phyloP scores from a whole-genome alignment of 2,888 invertebrate species.

The Ectobius pallidus region DNA sequence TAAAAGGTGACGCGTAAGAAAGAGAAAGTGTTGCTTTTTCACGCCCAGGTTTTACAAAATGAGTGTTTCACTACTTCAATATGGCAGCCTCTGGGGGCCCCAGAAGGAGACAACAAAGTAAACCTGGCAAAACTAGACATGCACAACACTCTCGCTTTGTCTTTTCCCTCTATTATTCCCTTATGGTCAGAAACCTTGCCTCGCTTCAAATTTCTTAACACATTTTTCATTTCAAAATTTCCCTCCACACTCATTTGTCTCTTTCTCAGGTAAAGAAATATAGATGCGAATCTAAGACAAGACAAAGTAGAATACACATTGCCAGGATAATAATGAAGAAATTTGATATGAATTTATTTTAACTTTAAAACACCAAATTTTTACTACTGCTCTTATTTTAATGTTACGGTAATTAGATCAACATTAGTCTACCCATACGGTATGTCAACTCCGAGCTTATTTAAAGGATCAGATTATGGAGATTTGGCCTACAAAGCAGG shows the following conservation, averaged over 20 bases:
- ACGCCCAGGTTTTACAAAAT: constrained; percentile 9
- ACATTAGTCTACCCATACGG: no score
- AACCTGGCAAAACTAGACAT: constrained; percentile 14
- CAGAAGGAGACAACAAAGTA: constrained; percentile 1
- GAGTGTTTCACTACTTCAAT: constrained; percentile 5
- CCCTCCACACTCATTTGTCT: not conserved
- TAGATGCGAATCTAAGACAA: no score
- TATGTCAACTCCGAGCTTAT: no score
- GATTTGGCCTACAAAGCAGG: no score
- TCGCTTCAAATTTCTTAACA: not conserved
- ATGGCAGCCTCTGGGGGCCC: not conserved
- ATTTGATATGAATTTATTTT: no score
- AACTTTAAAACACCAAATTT: no score
- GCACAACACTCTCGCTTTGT: not conserved
- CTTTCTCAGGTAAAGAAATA: no score
- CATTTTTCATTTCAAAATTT: not conserved
- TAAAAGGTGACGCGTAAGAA: constrained; percentile 1
- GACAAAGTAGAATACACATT: no score
- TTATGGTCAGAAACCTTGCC: not conserved
- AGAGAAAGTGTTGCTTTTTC: not conserved
- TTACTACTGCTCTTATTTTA: no score
- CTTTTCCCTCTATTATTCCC: not conserved
- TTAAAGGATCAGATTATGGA: no score
- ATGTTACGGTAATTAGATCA: no score
- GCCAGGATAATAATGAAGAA: no score